Conservation (phyloP, 1,140 invertebrate genomes). For the Pomphorhynchus laevis region DNA sequence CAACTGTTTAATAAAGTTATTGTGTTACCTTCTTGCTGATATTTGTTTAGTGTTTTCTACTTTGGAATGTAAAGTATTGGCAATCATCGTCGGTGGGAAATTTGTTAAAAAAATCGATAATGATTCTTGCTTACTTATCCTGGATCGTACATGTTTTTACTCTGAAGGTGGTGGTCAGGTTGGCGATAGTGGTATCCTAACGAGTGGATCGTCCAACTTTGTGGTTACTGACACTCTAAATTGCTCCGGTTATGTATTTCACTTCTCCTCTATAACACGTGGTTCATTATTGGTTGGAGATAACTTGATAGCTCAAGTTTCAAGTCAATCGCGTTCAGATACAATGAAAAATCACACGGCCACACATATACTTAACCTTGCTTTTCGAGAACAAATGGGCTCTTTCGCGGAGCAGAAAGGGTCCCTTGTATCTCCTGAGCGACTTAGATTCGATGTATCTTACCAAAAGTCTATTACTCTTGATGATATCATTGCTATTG, state of each 20-base stretch:
- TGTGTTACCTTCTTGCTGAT: not conserved
- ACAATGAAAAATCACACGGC: slow-evolving; percentile 97
- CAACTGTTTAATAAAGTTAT: not conserved
- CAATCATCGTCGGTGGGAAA: slow-evolving; percentile 33
- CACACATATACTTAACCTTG: slow-evolving; percentile 80
- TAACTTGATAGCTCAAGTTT: slow-evolving; percentile 39
- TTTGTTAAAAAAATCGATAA: slow-evolving; percentile 47
- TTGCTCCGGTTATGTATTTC: slow-evolving; percentile 66
- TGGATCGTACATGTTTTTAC: slow-evolving; percentile 55
- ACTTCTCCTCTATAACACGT: slow-evolving; percentile 35
- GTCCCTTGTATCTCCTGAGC: slow-evolving; percentile 81
- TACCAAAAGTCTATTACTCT: slow-evolving; percentile 29
- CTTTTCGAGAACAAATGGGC: slow-evolving; percentile 46
- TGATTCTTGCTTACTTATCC: slow-evolving; percentile 57
- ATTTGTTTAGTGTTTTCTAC: slow-evolving; percentile 20
- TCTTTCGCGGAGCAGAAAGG: slow-evolving; percentile 74
- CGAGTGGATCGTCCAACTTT: slow-evolving; percentile 22
- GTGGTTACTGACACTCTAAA: slow-evolving; percentile 71
- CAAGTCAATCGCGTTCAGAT: slow-evolving; percentile 26
- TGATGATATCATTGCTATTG: slow-evolving; percentile 38
- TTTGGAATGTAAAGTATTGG: slow-evolving; percentile 23
- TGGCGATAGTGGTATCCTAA: slow-evolving; percentile 55
- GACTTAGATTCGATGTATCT: slow-evolving; percentile 79
- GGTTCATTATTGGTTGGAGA: slow-evolving; percentile 51
- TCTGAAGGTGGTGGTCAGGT: slow-evolving; percentile 94